A percentile compares a stretch with the other conserved stretches of the same genome.
phyloP scores from a whole-genome alignment of 1,140 invertebrate genomes.

The Leucophenga varia region DNA sequence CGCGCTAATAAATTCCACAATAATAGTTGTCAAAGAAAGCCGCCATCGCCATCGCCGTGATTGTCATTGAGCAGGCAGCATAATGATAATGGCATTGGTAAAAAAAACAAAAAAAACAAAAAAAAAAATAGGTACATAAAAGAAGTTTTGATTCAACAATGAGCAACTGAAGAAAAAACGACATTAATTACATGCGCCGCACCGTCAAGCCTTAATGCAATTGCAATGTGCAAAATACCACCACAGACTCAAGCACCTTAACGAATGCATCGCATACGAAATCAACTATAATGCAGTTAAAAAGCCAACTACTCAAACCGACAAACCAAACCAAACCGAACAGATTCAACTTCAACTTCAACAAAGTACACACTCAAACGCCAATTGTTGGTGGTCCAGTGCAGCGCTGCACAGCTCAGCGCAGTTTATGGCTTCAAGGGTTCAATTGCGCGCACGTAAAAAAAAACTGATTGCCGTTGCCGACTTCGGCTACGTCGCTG shows the following conservation, averaged over 20 bases:
- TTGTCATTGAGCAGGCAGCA: slow-evolving; percentile 11
- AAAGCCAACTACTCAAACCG: slow-evolving; percentile 48
- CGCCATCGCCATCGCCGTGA: background rate
- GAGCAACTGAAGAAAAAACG: too few relatives aligned
- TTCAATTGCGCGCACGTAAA: too few relatives aligned
- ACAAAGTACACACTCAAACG: too few relatives aligned
- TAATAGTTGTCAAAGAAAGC: too few relatives aligned
- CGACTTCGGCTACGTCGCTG: too few relatives aligned
- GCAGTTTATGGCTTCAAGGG: too few relatives aligned
- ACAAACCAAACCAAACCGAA: slow-evolving; percentile 4
- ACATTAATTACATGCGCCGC: too few relatives aligned
- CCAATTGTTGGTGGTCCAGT: slow-evolving; percentile 45
- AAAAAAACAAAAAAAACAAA: slow-evolving; percentile 17
- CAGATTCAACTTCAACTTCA: too few relatives aligned
- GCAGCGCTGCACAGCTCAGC: slow-evolving; percentile 26
- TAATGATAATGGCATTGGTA: slow-evolving; percentile 38
- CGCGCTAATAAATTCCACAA: background rate
- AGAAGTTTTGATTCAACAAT: too few relatives aligned
- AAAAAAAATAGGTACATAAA: slow-evolving; percentile 11
- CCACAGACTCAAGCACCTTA: background rate
- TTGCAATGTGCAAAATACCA: too few relatives aligned
- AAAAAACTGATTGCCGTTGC: too few relatives aligned
- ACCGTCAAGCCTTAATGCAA: too few relatives aligned
- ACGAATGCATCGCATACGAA: slow-evolving; percentile 47
- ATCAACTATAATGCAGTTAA: slow-evolving; percentile 49